A percentile compares a stretch with the other conserved stretches of the same genome.
These are phyloP conservation scores for Phalacrocorax brasilianus DNA, from an alignment of 2,113 vertebrate genomes.

Conservation along the genomic window DNA sequence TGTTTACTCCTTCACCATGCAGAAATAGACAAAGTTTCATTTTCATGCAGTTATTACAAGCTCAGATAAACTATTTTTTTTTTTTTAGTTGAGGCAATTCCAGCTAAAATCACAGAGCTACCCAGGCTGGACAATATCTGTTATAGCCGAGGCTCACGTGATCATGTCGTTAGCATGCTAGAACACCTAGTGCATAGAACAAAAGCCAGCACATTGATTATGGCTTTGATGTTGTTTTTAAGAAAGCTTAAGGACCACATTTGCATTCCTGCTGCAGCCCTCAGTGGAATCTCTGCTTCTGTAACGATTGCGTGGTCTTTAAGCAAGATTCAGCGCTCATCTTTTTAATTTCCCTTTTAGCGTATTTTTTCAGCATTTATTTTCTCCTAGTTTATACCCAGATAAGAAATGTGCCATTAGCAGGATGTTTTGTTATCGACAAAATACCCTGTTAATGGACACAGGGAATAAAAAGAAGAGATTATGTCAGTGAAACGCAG, in stretches of 20 bases:
- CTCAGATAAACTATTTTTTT: neutral
- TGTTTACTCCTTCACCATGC: neutral
- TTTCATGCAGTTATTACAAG: neutral
- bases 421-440: neutral
- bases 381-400: neutral
- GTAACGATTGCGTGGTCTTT: neutral
- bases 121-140: neutral
- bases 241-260: constrained; percentile 31
- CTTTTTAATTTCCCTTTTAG: constrained; percentile 16
- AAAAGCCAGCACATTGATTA: constrained; percentile 54
- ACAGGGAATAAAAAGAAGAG: neutral
- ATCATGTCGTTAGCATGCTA: neutral
- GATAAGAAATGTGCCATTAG: neutral
- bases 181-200: constrained; percentile 47
- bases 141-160: neutral
- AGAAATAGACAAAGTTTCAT: neutral
- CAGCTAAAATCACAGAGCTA: neutral
- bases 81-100: neutral
- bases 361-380: neutral
- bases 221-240: constrained; percentile 43
- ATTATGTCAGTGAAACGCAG: neutral
- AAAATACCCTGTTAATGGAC: neutral
- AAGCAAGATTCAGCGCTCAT: neutral
- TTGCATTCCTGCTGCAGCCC: constrained; percentile 42
- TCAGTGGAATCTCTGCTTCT: constrained; percentile 22